These are phyloP conservation scores for Nannoperca australis DNA, from an alignment of 2,797 vertebrate species.

Conservation along the genomic window DNA sequence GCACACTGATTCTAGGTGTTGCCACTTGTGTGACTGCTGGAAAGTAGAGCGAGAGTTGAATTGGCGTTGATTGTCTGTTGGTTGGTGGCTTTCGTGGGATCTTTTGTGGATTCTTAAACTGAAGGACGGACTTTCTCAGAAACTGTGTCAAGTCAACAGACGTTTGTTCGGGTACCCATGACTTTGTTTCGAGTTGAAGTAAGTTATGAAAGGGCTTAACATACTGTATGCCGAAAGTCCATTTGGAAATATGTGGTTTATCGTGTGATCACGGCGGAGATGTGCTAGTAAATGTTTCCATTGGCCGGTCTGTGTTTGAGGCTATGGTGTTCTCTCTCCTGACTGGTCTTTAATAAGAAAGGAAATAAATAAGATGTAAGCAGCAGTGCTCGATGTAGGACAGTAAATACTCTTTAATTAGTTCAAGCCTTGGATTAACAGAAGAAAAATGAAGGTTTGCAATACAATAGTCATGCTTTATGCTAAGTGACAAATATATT, in stretches of 20 bases:
- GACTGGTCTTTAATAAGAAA: conserved; percentile 25
- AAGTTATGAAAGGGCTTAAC: not conserved
- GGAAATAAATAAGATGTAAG: conserved; percentile 20
- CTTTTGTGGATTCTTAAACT: not conserved
- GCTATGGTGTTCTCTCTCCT: conserved; percentile 1
- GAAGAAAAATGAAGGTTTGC: not conserved
- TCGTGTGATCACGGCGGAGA: conserved; percentile 39
- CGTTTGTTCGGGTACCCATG: not conserved
- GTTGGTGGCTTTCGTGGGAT: conserved; percentile 13
- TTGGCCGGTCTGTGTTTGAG: conserved; percentile 29
- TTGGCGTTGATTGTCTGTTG: not conserved
- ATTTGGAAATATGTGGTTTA: not conserved
- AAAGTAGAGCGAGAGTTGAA: not conserved
- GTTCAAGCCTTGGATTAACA: not conserved
- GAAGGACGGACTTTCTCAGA: not conserved
- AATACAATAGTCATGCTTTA: not conserved
- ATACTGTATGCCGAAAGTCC: not conserved
- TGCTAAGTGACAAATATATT: not conserved
- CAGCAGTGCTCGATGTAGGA: not conserved
- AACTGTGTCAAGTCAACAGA: not conserved
- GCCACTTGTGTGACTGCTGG: not conserved
- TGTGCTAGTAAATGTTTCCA: conserved; percentile 60
- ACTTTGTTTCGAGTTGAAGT: not conserved
- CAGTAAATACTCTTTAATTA: not conserved
- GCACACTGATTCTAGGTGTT: too few species aligned